phyloP scores from a whole-genome alignment of 2,888 invertebrate species.

The Trissolcus japonicus region DNA sequence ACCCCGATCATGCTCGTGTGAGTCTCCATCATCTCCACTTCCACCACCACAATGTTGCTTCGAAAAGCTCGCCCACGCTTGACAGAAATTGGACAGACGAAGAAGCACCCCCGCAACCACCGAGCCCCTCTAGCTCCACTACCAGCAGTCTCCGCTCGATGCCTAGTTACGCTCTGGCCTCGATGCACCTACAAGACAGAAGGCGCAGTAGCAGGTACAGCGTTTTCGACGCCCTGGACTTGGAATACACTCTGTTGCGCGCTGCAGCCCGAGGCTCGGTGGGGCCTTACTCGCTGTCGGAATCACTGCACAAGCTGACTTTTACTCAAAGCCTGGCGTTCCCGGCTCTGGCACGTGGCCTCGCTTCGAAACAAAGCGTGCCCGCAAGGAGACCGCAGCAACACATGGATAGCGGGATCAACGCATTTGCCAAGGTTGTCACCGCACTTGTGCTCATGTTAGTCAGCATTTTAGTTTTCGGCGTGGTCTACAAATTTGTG shows the following conservation, averaged over 20 bases:
- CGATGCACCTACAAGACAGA: conserved; percentile 70
- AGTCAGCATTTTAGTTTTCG: conserved; percentile 84
- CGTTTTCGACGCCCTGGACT: conserved; percentile 83
- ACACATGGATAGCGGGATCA: conserved; percentile 81
- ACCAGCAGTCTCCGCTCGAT: conserved; percentile 73
- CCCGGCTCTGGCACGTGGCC: conserved; percentile 83
- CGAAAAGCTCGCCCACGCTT: conserved; percentile 70
- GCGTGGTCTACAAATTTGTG: conserved; percentile 85
- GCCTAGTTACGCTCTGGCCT: conserved; percentile 72
- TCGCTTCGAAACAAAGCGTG: conserved; percentile 80
- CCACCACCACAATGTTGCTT: conserved; percentile 72
- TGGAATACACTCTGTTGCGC: conserved; percentile 83
- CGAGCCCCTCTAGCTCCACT: conserved; percentile 74
- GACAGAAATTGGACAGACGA: conserved; percentile 74
- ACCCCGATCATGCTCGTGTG: conserved; percentile 84
- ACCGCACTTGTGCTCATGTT: conserved; percentile 83
- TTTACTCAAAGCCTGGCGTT: conserved; percentile 86
- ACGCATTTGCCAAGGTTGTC: conserved; percentile 84
- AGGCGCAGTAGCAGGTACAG: conserved; percentile 79
- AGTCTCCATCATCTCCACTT: conserved; percentile 76
- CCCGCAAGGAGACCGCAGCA: conserved; percentile 80
- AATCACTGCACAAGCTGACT: conserved; percentile 84
- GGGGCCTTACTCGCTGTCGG: conserved; percentile 84
- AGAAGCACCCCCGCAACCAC: conserved; percentile 67
- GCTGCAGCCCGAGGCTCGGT: conserved; percentile 85